Percentiles rank a stretch among this genome's conserved stretches.
Evolutionary conservation across 1,140 invertebrate genomes (phyloP).

Genomic region (Drosophila nannoptera): DNA sequence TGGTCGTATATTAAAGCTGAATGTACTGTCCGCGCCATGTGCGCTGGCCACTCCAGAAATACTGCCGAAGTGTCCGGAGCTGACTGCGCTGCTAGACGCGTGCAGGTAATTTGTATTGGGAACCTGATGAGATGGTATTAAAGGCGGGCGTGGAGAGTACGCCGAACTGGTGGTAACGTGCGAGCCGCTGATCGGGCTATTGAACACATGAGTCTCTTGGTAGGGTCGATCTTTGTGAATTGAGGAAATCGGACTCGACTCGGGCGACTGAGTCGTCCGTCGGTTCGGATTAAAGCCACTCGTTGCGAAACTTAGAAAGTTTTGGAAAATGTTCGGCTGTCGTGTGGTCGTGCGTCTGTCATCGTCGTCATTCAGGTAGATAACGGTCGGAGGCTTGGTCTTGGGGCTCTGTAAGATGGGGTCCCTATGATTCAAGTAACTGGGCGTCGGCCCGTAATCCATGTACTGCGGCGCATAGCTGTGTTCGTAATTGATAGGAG

Average conservation of each 20-base stretch:
- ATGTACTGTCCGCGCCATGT: constrained; percentile 71
- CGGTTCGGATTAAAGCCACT: constrained; percentile 55
- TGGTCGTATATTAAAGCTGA: constrained; percentile 75
- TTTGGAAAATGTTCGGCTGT: constrained; percentile 69
- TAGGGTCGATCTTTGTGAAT: constrained; percentile 43
- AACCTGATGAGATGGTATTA: constrained; percentile 39
- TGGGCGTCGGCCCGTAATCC: constrained; percentile 52
- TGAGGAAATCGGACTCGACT: constrained; percentile 33
- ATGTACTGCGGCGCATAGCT: constrained; percentile 58
- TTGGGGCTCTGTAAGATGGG: constrained; percentile 34
- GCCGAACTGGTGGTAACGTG: constrained; percentile 11
- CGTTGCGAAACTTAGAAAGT: constrained; percentile 64
- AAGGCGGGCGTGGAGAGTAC: constrained; percentile 38
- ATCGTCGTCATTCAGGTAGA: constrained; percentile 68
- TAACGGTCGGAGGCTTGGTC: constrained; percentile 74
- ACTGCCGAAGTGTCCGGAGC: constrained; percentile 59
- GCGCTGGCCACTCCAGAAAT: constrained; percentile 70
- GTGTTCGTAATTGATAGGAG: constrained; percentile 46
- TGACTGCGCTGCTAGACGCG: constrained; percentile 63
- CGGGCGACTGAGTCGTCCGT: constrained; percentile 37
- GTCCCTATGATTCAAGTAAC: constrained; percentile 46
- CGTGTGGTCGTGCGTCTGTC: constrained; percentile 57
- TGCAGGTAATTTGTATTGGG: constrained; percentile 52
- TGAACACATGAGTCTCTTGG: constrained; percentile 37
- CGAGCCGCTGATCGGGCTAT: constrained; percentile 48